A percentile compares a stretch with the other conserved stretches of the same genome.
Conservation (phyloP, 2,888 invertebrate genomes). For the Chrysolina oricalcia region DNA sequence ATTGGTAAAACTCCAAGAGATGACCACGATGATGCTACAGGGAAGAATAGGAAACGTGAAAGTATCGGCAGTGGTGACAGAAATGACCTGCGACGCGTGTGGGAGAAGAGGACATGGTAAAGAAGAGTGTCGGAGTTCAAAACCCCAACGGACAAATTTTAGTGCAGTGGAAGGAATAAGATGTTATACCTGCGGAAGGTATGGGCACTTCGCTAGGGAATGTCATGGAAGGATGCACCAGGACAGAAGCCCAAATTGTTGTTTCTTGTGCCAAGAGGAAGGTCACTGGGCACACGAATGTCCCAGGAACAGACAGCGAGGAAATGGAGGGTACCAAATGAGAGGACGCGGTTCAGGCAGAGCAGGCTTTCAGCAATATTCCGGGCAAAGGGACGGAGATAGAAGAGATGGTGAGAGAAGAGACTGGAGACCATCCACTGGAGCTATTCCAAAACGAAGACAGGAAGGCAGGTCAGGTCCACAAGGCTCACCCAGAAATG, state of each 20-base stretch:
- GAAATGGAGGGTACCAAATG: not conserved
- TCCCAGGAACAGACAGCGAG: not conserved
- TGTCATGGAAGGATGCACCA: not conserved
- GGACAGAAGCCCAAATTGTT: no score
- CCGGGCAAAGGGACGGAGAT: no score
- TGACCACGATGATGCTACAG: no score
- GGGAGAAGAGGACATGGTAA: constrained; percentile 6
- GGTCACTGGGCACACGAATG: not conserved
- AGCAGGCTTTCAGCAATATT: not conserved
- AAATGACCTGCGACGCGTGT: no score
- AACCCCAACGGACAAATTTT: not conserved
- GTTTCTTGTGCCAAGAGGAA: not conserved
- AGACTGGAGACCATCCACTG: not conserved
- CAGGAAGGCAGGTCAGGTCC: not conserved
- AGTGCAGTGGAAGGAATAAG: not conserved
- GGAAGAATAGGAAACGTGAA: no score
- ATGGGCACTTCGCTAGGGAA: constrained; percentile 15
- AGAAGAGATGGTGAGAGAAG: not conserved
- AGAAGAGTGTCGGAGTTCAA: not conserved
- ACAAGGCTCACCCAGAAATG: not conserved
- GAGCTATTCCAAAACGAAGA: not conserved
- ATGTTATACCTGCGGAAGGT: constrained; percentile 6
- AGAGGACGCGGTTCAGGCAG: not conserved
- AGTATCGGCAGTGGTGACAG: no score
- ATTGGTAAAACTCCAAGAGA: no score